A percentile compares a stretch with the other conserved stretches of the same genome.
These are phyloP conservation scores for Magallana angulata DNA, from an alignment of 1,140 invertebrate genomes.

Conservation along the genomic window DNA sequence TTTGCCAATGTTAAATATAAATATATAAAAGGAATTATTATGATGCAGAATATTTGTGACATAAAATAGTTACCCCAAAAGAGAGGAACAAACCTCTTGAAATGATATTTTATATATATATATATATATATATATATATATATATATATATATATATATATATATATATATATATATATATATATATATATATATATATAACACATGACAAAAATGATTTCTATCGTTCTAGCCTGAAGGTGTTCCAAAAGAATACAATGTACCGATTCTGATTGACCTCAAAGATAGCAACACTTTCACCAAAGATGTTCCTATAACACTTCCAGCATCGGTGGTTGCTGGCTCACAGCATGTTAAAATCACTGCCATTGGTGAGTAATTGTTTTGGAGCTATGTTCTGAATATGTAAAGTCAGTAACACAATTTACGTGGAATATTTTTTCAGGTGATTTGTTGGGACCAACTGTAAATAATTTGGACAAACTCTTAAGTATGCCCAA, in stretches of 20 bases:
- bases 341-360: constrained; percentile 69
- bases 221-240: constrained; percentile 83
- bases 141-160: background rate
- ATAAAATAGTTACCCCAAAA: too few species aligned
- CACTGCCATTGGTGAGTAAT: constrained; percentile 69
- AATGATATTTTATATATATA: too few species aligned
- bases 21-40: too few species aligned
- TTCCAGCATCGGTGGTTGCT: constrained; percentile 69
- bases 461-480: constrained; percentile 74
- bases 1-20: too few species aligned
- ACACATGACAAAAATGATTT: too few species aligned
- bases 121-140: background rate
- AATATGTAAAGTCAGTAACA: background rate
- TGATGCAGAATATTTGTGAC: too few species aligned
- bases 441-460: constrained; percentile 77
- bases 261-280: constrained; percentile 86
- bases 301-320: constrained; percentile 65
- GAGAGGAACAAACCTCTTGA: too few species aligned
- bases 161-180: background rate
- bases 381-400: background rate
- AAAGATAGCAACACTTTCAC: constrained; percentile 82
- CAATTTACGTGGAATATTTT: background rate
- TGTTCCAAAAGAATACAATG: constrained; percentile 62
- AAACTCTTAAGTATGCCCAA: constrained; percentile 90
- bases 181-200: background rate